Evolutionary conservation across 2,888 invertebrate genomes (phyloP).

Genomic region (Drosophila ezoana): DNA sequence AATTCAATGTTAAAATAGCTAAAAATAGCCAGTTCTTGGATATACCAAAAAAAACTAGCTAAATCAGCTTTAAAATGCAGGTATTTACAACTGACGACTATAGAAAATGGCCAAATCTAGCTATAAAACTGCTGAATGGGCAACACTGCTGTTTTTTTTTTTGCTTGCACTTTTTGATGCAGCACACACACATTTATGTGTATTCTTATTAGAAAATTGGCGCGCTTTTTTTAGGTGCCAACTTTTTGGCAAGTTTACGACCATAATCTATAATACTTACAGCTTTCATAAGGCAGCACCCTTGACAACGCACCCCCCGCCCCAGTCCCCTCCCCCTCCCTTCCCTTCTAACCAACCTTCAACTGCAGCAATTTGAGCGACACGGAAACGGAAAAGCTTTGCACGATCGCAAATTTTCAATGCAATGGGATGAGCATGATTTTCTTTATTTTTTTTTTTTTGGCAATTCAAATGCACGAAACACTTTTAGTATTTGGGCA

Average conservation of each 20-base stretch:
- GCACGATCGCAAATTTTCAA: constrained; percentile 37
- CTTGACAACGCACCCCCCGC: not conserved
- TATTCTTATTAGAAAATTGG: not conserved
- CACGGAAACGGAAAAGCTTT: constrained; percentile 57
- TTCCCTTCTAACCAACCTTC: not conserved
- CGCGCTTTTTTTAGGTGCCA: not conserved
- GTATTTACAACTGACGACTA: too few relatives aligned
- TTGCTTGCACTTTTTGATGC: not conserved
- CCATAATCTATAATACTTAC: constrained; percentile 18
- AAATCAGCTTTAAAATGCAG: too few relatives aligned
- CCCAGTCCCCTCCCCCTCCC: not conserved
- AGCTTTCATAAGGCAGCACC: constrained; percentile 7
- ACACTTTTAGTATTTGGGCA: constrained; percentile 49
- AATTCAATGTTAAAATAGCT: too few relatives aligned
- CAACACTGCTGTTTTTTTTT: too few relatives aligned
- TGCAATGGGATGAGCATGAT: constrained; percentile 10
- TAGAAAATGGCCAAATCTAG: too few relatives aligned
- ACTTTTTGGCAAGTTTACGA: constrained; percentile 11
- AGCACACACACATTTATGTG: not conserved
- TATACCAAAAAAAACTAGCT: too few relatives aligned
- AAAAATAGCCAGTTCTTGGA: too few relatives aligned
- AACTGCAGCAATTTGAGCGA: constrained; percentile 12
- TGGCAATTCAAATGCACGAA: constrained; percentile 17
- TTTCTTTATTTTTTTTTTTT: constrained; percentile 8
- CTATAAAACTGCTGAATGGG: too few relatives aligned